Conservation (phyloP, 2,888 invertebrate genomes). For the Dryocosmus kuriphilus region DNA sequence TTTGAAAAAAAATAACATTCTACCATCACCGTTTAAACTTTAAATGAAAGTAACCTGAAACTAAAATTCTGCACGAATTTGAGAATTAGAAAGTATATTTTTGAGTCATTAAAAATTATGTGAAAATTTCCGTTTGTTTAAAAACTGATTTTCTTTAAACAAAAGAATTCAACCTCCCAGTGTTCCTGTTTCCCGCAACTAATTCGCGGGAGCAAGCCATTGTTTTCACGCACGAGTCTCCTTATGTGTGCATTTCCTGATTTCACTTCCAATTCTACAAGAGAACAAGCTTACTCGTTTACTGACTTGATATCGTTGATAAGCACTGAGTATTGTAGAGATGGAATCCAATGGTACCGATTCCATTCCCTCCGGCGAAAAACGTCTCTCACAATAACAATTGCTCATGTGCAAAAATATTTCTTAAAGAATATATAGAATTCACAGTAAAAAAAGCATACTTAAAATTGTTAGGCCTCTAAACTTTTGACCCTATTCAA, state of each 20-base stretch:
- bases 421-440: no score
- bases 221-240: conserved; percentile 16
- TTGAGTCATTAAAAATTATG: not conserved
- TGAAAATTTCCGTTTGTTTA: not conserved
- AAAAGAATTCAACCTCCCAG: not conserved
- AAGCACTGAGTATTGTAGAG: not conserved
- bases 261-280: conserved; percentile 30
- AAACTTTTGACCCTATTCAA: no score
- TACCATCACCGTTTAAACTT: no score
- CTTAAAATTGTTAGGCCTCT: no score
- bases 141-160: not conserved
- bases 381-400: conserved; percentile 18
- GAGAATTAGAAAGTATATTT: not conserved
- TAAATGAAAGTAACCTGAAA: no score
- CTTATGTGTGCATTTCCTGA: conserved; percentile 15
- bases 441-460: no score
- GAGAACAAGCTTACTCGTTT: conserved; percentile 29
- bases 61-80: no score
- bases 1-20: no score
- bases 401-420: not conserved
- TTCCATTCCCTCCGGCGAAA: conserved; percentile 19
- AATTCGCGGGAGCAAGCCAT: conserved; percentile 1
- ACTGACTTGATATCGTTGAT: conserved; percentile 12
- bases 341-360: conserved; percentile 15
- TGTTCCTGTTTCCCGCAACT: not conserved